Base-by-base conservation (phyloP, 2,113 vertebrate species). In the Agapornis roseicollis region DNA sequence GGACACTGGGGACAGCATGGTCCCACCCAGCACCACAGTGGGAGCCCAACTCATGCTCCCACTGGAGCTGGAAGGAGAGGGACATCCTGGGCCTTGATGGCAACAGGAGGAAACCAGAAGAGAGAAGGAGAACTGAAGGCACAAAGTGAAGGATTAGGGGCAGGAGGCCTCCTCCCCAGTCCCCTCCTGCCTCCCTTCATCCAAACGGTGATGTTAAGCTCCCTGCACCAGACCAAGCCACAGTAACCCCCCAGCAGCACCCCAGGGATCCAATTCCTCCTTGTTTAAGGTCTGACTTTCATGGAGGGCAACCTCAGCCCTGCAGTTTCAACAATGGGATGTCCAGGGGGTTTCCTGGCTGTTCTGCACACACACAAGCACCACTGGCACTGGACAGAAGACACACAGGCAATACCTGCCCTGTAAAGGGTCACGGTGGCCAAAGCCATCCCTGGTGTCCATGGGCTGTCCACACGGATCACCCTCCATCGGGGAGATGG, bases 131-230 rank as follows among this genome's bases (percentile, higher is more conserved):
- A 41, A 53, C 10, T 14, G 39, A 23, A 63, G 68, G 50, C 1
- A 1, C 37, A 31, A 15, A 12, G 33, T 55, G 65, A 83, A 37
- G 24, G 17, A 11, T n/a, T 28, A 4, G 31, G 31, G 2, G 5
- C 8, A 2, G 24, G 25, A 37, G 27, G 9, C 24, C 9, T n/a
- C 47, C 46, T 64, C 37, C 42, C 24, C 41, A 49, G 19, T 9
- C n/a, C 39, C 31, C 24, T 76, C 31, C 17, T 47, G 31, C 10
- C 7, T 53, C 37, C 8, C 60, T 17, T 1, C 42, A 35, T 22
- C 6, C 0, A 2, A 23, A 13, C 0, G 0, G 70, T 27, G 56
- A 41, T 0, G 58, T 60, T 3, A 6, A 80, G 37, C 64, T 44
- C 31, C 11, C 42, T 18, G 8, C 1, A 0, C 17, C 41, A 24